Conservation (phyloP, 2,888 invertebrate genomes). For the Tillus elongatus region DNA sequence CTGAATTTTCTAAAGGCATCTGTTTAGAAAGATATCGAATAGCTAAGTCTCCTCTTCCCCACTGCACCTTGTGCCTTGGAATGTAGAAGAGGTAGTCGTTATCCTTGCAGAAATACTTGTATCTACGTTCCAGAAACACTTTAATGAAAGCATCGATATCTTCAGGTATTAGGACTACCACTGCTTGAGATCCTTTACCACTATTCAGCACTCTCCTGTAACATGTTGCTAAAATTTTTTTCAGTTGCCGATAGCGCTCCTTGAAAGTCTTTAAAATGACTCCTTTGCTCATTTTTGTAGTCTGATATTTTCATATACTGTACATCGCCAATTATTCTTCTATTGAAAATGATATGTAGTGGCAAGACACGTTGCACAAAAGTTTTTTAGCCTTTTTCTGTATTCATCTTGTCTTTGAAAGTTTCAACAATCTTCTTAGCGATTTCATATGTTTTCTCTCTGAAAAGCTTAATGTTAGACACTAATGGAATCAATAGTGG, state of each 20-base stretch:
- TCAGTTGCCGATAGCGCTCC: conserved; percentile 19
- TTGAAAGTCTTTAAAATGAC: conserved; percentile 15
- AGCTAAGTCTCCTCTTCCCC: too few species aligned
- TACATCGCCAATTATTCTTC: conserved; percentile 25
- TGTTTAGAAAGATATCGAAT: too few species aligned
- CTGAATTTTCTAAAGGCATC: too few species aligned
- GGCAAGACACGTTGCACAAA: conserved; percentile 4
- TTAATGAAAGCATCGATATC: conserved; percentile 2
- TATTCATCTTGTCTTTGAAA: conserved; percentile 1
- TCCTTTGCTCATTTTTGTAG: conserved; percentile 15
- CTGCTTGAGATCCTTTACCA: conserved; percentile 14
- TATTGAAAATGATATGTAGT: conserved; percentile 16
- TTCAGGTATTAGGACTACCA: background rate
- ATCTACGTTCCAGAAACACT: conserved; percentile 2
- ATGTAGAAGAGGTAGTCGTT: background rate
- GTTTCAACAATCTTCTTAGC: conserved; percentile 2
- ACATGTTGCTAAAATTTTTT: conserved; percentile 18
- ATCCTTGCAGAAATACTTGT: background rate
- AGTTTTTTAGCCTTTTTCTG: conserved; percentile 2
- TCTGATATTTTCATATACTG: conserved; percentile 22
- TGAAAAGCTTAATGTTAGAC: conserved; percentile 1
- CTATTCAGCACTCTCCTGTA: conserved; percentile 4
- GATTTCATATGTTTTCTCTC: conserved; percentile 3
- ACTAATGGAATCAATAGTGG: conserved; percentile 3
- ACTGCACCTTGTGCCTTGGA: background rate